Conservation (phyloP, 2,888 invertebrate genomes). For the Ichneumoninae sp. region DNA sequence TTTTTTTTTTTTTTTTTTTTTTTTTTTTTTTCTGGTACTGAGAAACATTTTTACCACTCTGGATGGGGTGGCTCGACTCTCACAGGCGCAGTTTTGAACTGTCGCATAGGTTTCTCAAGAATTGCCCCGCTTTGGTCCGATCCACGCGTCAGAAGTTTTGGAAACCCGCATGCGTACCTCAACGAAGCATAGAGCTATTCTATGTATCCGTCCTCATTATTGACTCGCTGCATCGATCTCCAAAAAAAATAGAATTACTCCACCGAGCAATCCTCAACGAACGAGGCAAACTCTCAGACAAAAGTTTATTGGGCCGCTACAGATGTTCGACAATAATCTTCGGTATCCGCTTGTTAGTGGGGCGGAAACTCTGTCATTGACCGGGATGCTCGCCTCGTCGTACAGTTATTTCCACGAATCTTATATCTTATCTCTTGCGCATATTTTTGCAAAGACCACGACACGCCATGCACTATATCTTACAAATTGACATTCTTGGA, state of each 20-base stretch:
- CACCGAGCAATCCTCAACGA: not conserved
- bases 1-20: too few relatives aligned
- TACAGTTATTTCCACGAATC: not conserved
- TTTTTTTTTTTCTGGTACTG: not conserved
- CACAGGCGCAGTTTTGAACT: not conserved
- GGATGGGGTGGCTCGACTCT: not conserved
- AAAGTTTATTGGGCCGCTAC: not conserved
- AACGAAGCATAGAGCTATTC: not conserved
- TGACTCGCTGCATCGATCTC: not conserved
- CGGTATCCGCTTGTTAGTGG: not conserved
- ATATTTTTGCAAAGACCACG: not conserved
- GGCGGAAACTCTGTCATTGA: not conserved
- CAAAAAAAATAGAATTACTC: not conserved
- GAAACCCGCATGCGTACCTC: not conserved
- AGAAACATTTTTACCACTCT: not conserved
- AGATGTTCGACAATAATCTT: not conserved
- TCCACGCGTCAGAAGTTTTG: not conserved
- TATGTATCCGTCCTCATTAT: not conserved
- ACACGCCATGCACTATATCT: not conserved
- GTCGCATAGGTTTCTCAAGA: not conserved
- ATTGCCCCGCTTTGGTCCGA: not conserved
- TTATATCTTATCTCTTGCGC: not conserved
- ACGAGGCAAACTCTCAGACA: not conserved
- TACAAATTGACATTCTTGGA: not conserved
- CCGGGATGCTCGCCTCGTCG: not conserved